phyloP scores from a whole-genome alignment of 2,797 vertebrate species.

The Tarsius wallacei region DNA sequence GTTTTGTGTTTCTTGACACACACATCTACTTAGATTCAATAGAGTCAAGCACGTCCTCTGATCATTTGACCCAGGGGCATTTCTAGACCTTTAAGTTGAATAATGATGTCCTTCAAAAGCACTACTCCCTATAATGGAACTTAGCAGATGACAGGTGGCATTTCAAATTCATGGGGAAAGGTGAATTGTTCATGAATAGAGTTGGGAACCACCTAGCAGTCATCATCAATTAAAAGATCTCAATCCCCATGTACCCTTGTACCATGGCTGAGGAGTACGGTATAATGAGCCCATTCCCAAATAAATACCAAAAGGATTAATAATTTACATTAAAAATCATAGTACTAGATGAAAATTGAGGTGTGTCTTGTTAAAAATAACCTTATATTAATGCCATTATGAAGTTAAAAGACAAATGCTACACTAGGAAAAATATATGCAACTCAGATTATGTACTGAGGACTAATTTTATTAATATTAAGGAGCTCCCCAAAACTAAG shows the following conservation, averaged over 20 bases:
- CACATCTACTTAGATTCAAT: background rate
- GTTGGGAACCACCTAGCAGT: background rate
- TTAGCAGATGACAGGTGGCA: background rate
- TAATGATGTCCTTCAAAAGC: slow-evolving; percentile 12
- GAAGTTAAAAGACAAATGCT: slow-evolving; percentile 19
- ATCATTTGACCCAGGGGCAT: background rate
- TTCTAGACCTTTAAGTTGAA: slow-evolving; percentile 39
- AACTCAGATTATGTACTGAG: slow-evolving; percentile 15
- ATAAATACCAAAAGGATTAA: background rate
- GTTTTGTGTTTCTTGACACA: background rate
- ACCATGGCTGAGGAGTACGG: no score
- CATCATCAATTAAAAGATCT: background rate
- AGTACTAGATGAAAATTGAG: background rate
- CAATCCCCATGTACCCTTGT: no score
- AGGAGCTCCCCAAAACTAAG: background rate
- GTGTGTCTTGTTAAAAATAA: slow-evolving; percentile 11
- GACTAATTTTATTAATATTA: slow-evolving; percentile 32
- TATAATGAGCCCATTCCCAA: background rate
- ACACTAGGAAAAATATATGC: slow-evolving; percentile 8
- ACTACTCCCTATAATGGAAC: background rate
- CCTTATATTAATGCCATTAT: background rate
- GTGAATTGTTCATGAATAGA: slow-evolving; percentile 13
- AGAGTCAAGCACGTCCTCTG: background rate
- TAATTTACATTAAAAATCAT: slow-evolving; percentile 36
- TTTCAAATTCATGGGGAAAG: slow-evolving; percentile 31